A percentile compares a stretch with the other conserved stretches of the same genome.
Conservation (phyloP, 2,113 vertebrate genomes). For the Procapra przewalskii region DNA sequence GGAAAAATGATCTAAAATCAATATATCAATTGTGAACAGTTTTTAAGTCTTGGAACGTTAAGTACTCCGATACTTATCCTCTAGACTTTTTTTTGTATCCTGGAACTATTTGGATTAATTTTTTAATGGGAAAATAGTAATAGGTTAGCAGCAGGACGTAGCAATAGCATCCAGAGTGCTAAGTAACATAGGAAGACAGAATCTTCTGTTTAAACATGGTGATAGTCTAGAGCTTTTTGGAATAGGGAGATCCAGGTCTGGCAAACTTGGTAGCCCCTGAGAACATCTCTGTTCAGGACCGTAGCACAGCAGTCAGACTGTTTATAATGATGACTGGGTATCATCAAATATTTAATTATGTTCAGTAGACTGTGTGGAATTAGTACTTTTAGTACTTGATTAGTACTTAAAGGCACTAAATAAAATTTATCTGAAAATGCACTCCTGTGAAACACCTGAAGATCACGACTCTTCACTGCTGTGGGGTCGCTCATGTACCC, state of each 20-base stretch:
- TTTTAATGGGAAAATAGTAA: background rate
- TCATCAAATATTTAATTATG: conserved; percentile 34
- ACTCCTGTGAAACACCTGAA: background rate
- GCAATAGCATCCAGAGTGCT: background rate
- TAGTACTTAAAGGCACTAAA: background rate
- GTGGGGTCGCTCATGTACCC: background rate
- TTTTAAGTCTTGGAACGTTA: background rate
- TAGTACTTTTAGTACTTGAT: conserved; percentile 20
- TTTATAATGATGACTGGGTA: background rate
- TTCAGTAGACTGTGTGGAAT: conserved; percentile 4
- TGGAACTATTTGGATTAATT: background rate
- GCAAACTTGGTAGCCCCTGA: background rate
- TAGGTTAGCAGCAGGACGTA: background rate
- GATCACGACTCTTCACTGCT: background rate
- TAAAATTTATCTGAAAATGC: conserved; percentile 29
- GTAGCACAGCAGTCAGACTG: background rate
- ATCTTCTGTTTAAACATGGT: background rate
- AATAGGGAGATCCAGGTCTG: background rate
- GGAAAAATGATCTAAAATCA: background rate
- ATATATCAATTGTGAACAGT: background rate
- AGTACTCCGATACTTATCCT: background rate
- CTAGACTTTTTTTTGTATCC: background rate
- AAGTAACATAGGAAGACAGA: background rate
- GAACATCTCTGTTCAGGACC: background rate
- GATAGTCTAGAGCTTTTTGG: background rate